A percentile compares a stretch with the other conserved stretches of the same genome.
Evolutionary conservation across 2,113 vertebrate genomes (phyloP).

Genomic region (Harpagus bidentatus): DNA sequence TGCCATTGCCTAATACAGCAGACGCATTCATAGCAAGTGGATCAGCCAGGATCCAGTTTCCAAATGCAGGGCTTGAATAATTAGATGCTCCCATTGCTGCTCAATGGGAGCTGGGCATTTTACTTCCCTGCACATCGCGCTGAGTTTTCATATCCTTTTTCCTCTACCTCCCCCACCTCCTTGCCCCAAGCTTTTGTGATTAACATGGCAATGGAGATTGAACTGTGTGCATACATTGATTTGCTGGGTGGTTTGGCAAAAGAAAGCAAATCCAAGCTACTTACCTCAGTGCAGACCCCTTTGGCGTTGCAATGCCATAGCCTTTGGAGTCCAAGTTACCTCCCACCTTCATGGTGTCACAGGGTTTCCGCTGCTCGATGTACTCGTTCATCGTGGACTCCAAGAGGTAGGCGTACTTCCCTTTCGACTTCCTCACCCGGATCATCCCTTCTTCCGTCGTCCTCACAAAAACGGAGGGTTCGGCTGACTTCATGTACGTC

Average conservation of each 20-base stretch:
- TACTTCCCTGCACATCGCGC: not conserved
- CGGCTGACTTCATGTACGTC: conserved; percentile 98
- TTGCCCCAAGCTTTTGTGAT: not conserved
- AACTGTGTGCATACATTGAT: conserved; percentile 46
- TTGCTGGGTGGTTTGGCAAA: not conserved
- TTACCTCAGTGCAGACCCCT: conserved; percentile 97
- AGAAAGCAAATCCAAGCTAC: conserved; percentile 61
- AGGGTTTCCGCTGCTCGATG: conserved; percentile 96
- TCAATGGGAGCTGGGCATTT: not conserved
- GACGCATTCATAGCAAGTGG: conserved; percentile 47
- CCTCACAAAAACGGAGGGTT: conserved; percentile 96
- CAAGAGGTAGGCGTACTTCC: conserved; percentile 97
- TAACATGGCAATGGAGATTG: conserved; percentile 42
- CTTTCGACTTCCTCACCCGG: conserved; percentile 95
- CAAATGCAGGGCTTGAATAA: conserved; percentile 57
- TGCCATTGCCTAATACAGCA: conserved; percentile 36
- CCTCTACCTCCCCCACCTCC: not conserved
- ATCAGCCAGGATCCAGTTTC: conserved; percentile 43
- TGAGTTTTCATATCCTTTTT: not conserved
- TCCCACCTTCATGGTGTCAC: conserved; percentile 99
- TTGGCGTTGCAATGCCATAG: conserved; percentile 97
- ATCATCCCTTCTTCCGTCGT: conserved; percentile 97
- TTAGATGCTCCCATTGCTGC: not conserved
- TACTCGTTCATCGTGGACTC: conserved; percentile 99
- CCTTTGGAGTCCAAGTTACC: conserved; percentile 99